Evolutionary conservation across 1,140 invertebrate species (phyloP).

Genomic region (Kradibia gibbosae): DNA sequence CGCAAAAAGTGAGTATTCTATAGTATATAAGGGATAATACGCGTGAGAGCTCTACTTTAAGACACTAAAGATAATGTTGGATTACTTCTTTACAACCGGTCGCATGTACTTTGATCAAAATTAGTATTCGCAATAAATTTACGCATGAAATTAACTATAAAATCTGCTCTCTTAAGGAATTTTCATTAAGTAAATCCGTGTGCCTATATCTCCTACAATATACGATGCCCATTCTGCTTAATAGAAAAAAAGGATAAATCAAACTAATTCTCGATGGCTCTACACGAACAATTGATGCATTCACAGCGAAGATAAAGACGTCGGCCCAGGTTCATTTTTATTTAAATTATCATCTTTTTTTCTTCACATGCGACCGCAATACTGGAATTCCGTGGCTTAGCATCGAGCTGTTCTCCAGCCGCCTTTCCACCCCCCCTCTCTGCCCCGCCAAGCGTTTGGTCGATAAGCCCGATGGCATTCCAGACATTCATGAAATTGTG

Average conservation of each 20-base stretch:
- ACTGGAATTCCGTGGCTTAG: neutral
- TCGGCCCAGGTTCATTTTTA: neutral
- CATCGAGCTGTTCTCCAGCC: no score
- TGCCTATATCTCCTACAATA: no score
- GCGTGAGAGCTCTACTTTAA: neutral
- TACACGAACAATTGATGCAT: neutral
- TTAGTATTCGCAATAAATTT: neutral
- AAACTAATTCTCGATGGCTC: neutral
- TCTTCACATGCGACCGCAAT: neutral
- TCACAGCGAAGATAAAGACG: neutral
- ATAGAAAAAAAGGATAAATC: neutral
- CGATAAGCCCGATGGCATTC: no score
- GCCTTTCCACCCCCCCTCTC: neutral
- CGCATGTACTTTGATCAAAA: neutral
- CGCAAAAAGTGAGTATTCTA: no score
- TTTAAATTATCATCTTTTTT: neutral
- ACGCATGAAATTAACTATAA: neutral
- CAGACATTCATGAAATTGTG: neutral
- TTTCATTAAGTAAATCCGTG: no score
- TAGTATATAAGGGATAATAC: neutral
- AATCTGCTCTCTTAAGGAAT: neutral
- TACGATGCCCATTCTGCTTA: no score
- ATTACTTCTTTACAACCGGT: neutral
- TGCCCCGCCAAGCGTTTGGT: neutral
- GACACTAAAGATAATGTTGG: neutral